Percentiles rank a stretch among this genome's conserved stretches.
phyloP scores from a whole-genome alignment of 1,140 invertebrate genomes.

The Glossosoma conforme region DNA sequence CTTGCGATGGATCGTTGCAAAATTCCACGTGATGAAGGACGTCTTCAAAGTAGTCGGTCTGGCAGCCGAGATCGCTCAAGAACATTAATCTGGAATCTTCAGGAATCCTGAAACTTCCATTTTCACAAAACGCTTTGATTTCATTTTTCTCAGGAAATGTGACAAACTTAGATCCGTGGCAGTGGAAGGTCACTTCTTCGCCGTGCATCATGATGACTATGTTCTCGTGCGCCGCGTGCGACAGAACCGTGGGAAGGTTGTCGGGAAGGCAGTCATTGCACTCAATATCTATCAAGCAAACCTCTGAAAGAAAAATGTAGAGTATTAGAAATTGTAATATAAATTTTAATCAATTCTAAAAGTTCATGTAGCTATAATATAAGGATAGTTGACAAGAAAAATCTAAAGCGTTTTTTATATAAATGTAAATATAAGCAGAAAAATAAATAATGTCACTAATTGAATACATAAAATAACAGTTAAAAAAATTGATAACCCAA shows the following conservation, averaged over 20 bases:
- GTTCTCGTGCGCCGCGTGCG: slow-evolving; percentile 35
- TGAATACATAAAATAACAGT: too few relatives aligned
- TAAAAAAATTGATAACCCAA: too few relatives aligned
- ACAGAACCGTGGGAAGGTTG: slow-evolving; percentile 42
- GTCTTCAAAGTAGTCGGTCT: slow-evolving; percentile 43
- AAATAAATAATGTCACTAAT: too few relatives aligned
- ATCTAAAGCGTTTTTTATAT: too few relatives aligned
- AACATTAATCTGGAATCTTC: slow-evolving; percentile 32
- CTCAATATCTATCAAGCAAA: slow-evolving; percentile 40
- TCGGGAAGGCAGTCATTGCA: slow-evolving; percentile 43
- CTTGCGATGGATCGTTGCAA: slow-evolving; percentile 38
- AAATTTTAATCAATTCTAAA: too few relatives aligned
- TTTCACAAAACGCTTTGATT: slow-evolving; percentile 36
- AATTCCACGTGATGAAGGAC: slow-evolving; percentile 38
- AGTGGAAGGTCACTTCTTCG: slow-evolving; percentile 37
- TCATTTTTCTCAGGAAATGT: slow-evolving; percentile 35
- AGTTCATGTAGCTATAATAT: too few relatives aligned
- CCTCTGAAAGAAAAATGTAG: slow-evolving; percentile 28
- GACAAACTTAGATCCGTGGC: slow-evolving; percentile 38
- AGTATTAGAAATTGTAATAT: background rate
- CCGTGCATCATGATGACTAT: slow-evolving; percentile 31
- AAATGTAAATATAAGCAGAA: too few relatives aligned
- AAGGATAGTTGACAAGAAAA: too few relatives aligned
- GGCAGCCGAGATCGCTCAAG: slow-evolving; percentile 42
- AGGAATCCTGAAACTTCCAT: slow-evolving; percentile 34